Percentiles rank a stretch among this genome's conserved stretches.
phyloP scores from a whole-genome alignment of 2,888 invertebrate genomes.

The Harpalus rubripes region DNA sequence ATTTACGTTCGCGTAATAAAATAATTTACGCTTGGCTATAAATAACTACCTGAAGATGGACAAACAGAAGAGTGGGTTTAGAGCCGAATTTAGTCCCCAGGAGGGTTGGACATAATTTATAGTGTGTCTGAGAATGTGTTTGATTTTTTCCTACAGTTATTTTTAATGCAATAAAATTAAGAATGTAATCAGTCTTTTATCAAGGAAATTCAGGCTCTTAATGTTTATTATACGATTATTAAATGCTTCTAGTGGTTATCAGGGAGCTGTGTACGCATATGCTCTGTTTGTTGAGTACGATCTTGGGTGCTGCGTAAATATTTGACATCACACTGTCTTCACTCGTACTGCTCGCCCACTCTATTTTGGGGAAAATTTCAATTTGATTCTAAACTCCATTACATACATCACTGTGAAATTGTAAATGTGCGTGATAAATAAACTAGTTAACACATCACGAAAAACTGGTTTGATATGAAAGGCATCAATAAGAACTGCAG shows the following conservation, averaged over 20 bases:
- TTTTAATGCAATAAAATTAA: constrained; percentile 65
- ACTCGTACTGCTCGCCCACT: background rate
- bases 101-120: constrained; percentile 37
- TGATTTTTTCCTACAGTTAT: constrained; percentile 59
- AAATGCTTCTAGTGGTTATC: constrained; percentile 66
- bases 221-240: constrained; percentile 66
- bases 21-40: constrained; percentile 74
- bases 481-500: constrained; percentile 31
- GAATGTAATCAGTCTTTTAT: constrained; percentile 62
- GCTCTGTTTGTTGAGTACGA: constrained; percentile 32
- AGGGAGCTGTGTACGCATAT: constrained; percentile 44
- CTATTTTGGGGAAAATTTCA: constrained; percentile 1
- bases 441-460: constrained; percentile 52
- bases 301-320: constrained; percentile 50
- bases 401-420: background rate
- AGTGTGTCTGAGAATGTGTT: constrained; percentile 59
- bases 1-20: constrained; percentile 74
- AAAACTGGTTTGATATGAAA: constrained; percentile 49
- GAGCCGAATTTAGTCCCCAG: constrained; percentile 16
- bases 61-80: constrained; percentile 52
- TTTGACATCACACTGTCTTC: constrained; percentile 45
- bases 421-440: constrained; percentile 30
- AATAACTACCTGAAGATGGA: constrained; percentile 71
- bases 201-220: constrained; percentile 64
- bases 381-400: background rate